These are phyloP conservation scores for Struthio camelus DNA, from an alignment of 2,113 vertebrate genomes.

Conservation along the genomic window DNA sequence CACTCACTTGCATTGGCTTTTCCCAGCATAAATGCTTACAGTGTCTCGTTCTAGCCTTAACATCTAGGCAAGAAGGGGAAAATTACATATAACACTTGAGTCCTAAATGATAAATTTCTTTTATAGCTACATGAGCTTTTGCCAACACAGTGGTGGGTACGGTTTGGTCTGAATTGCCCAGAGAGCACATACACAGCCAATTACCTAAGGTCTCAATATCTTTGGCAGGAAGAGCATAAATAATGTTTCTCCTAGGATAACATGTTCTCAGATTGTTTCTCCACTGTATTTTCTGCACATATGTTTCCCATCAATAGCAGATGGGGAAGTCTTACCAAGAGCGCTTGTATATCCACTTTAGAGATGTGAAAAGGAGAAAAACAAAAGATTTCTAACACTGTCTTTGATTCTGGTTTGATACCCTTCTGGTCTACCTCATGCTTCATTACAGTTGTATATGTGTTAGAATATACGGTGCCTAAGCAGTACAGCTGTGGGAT, in stretches of 20 bases:
- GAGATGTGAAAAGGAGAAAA: not conserved
- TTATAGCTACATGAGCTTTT: not conserved
- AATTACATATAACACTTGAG: not conserved
- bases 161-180: not conserved
- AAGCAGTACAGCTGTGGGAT: not conserved
- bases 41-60: not conserved
- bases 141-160: not conserved
- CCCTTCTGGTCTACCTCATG: not conserved
- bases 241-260: constrained; percentile 39
- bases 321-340: not conserved
- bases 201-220: not conserved
- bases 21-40: not conserved
- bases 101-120: not conserved
- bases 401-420: not conserved
- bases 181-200: not conserved
- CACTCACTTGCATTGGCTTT: not conserved
- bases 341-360: not conserved
- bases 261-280: constrained; percentile 33
- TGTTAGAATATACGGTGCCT: not conserved
- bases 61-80: not conserved
- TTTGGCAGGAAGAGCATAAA: not conserved
- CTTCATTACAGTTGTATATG: not conserved
- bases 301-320: constrained; percentile 23
- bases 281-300: constrained; percentile 3
- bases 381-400: not conserved